Conservation (phyloP, 2,888 invertebrate genomes). For the Acanthosepion lycidas region DNA sequence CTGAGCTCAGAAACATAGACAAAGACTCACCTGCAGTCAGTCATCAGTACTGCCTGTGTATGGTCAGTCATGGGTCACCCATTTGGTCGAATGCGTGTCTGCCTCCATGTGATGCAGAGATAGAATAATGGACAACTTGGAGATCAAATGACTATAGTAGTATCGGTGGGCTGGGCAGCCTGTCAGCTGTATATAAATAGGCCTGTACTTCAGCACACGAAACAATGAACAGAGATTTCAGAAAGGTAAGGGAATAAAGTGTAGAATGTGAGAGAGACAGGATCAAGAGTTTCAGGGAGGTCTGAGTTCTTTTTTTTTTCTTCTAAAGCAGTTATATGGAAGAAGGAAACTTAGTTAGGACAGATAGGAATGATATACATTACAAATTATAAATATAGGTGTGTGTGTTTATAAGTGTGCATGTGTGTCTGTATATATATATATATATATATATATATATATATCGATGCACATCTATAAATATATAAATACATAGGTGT, state of each 20-base stretch:
- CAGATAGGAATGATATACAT: not conserved
- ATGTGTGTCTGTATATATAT: not conserved
- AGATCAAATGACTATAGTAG: slow-evolving; percentile 33
- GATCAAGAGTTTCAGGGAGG: not conserved
- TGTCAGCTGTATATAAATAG: slow-evolving; percentile 42
- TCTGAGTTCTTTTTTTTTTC: not conserved
- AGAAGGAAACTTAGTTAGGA: not conserved
- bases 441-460: not conserved
- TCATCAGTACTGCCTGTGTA: slow-evolving; percentile 40
- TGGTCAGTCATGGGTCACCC: slow-evolving; percentile 38
- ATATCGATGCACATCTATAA: not conserved
- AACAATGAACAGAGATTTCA: not conserved
- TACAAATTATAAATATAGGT: not conserved
- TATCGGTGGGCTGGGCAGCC: slow-evolving; percentile 35
- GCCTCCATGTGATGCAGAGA: slow-evolving; percentile 8
- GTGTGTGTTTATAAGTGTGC: no score
- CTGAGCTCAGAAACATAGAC: slow-evolving; percentile 44
- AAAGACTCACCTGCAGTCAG: slow-evolving; percentile 43
- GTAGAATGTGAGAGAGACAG: not conserved
- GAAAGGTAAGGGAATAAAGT: not conserved
- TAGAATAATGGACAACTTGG: slow-evolving; percentile 41
- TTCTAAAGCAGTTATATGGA: not conserved
- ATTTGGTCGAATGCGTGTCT: not conserved
- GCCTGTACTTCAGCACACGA: slow-evolving; percentile 34
- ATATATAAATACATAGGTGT: not conserved